Percentiles rank a stretch among this genome's conserved stretches.
phyloP scores from a whole-genome alignment of 2,797 vertebrate genomes.

The Sebastiscus tertius region DNA sequence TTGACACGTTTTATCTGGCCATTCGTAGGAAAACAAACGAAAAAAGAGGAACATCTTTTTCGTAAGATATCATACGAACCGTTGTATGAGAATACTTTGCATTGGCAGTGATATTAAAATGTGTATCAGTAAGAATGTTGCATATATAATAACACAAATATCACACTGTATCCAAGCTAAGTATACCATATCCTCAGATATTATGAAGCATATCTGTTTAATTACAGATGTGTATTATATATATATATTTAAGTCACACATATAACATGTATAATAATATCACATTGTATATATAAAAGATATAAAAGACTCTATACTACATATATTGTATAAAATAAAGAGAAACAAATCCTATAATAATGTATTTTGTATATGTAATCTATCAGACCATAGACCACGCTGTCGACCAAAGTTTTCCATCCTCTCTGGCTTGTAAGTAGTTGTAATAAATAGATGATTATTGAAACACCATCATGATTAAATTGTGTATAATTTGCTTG shows the following conservation, averaged over 20 bases:
- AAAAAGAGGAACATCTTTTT: neutral
- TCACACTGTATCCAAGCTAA: neutral
- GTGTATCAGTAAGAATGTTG: neutral
- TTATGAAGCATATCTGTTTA: neutral
- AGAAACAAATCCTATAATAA: neutral
- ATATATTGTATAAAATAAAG: neutral
- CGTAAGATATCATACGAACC: no score
- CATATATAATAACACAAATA: neutral
- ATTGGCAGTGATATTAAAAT: neutral
- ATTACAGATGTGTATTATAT: neutral
- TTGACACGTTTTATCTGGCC: neutral
- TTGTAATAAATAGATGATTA: slow-evolving; percentile 8
- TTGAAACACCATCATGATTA: slow-evolving; percentile 25
- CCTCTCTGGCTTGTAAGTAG: neutral
- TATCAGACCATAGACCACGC: neutral
- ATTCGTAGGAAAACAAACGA: neutral
- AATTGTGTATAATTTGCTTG: slow-evolving; percentile 30
- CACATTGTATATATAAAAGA: neutral
- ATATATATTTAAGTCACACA: neutral
- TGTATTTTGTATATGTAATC: neutral
- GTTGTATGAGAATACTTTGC: neutral
- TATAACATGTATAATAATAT: neutral
- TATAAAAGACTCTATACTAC: neutral
- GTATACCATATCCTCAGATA: neutral
- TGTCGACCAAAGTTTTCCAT: neutral